Percentiles rank a stretch among this genome's conserved stretches.
Conservation (phyloP, 2,797 vertebrate genomes). For the Phoxinus dragarum region DNA sequence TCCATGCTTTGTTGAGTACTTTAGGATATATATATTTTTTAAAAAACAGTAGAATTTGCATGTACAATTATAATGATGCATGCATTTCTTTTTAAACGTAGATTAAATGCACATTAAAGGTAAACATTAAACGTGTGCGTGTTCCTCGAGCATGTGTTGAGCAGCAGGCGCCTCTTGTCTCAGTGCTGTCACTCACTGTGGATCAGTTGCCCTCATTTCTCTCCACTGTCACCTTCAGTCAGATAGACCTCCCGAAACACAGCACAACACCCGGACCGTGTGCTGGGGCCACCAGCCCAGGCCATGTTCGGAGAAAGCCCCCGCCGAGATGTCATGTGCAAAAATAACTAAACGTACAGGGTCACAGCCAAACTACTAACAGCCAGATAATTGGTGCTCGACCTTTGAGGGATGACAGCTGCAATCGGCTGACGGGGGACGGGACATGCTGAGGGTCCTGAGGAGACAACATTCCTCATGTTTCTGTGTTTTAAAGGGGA, state of each 20-base stretch:
- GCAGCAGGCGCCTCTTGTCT: conserved; percentile 59
- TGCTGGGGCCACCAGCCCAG: conserved; percentile 42
- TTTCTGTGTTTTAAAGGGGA: conserved; percentile 4
- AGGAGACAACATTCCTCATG: neutral
- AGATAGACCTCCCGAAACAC: conserved; percentile 44
- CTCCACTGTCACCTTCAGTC: conserved; percentile 54
- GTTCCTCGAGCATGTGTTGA: conserved; percentile 70
- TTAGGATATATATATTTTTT: neutral
- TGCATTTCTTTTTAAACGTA: too few species aligned
- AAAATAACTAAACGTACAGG: conserved; percentile 68
- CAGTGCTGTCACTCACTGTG: conserved; percentile 59
- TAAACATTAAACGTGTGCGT: conserved; percentile 30
- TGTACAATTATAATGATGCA: neutral
- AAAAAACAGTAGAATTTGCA: neutral
- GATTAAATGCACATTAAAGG: neutral
- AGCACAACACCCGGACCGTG: conserved; percentile 45
- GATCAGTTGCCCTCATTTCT: conserved; percentile 61
- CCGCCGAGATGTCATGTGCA: conserved; percentile 65
- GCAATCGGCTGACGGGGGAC: conserved; percentile 52
- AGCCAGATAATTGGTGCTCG: conserved; percentile 63
- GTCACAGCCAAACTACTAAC: conserved; percentile 67
- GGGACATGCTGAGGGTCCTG: neutral
- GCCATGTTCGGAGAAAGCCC: conserved; percentile 61
- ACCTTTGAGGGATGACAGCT: conserved; percentile 66
- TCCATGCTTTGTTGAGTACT: neutral